phyloP scores from a whole-genome alignment of 2,888 invertebrate species.

The Phyllotreta cruciferae region DNA sequence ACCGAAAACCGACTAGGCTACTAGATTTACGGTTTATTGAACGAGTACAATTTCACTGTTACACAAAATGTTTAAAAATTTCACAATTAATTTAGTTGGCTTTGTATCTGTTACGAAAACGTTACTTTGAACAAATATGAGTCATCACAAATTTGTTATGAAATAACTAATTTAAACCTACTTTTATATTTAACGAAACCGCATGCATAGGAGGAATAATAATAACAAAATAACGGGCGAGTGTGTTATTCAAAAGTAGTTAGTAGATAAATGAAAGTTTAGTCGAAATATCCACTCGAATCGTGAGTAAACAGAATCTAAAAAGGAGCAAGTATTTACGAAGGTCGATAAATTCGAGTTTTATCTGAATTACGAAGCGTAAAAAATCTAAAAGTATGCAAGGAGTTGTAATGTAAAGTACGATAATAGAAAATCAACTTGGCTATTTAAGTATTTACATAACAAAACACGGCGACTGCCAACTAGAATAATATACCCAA shows the following conservation, averaged over 20 bases:
- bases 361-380: constrained; percentile 12
- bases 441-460: constrained; percentile 25
- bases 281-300: background rate
- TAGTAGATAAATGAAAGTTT: constrained; percentile 5
- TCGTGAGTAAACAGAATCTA: background rate
- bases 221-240: background rate
- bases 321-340: background rate
- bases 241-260: background rate
- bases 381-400: background rate
- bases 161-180: background rate
- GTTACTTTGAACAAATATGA: background rate
- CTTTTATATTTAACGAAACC: too few relatives aligned
- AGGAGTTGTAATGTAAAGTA: constrained; percentile 12
- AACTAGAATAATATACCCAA: constrained; percentile 3
- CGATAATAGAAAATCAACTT: constrained; percentile 10
- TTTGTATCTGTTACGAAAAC: background rate
- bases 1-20: too few relatives aligned
- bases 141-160: constrained; percentile 3
- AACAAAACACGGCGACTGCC: constrained; percentile 25
- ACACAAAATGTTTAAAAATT: too few relatives aligned
- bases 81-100: background rate
- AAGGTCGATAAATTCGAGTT: background rate
- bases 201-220: background rate
- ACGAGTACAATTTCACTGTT: too few relatives aligned
- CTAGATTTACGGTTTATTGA: too few relatives aligned